A percentile compares a stretch with the other conserved stretches of the same genome.
phyloP scores from a whole-genome alignment of 2,797 vertebrate genomes.

The Lindbergichthys nudifrons region DNA sequence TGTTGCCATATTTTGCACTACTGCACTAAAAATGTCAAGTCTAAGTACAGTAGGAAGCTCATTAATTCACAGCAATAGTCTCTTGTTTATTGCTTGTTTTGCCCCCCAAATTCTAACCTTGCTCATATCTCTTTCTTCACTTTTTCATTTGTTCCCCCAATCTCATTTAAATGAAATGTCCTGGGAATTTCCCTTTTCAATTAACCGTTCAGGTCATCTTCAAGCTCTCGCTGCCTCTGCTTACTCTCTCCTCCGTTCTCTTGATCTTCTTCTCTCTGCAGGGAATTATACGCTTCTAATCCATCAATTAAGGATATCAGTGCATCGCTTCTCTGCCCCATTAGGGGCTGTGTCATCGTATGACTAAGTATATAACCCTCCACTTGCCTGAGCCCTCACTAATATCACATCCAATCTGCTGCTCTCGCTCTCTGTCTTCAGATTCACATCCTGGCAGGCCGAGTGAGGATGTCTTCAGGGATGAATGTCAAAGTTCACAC shows the following conservation, averaged over 20 bases:
- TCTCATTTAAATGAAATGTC: constrained; percentile 75
- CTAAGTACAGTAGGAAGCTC: too few species aligned
- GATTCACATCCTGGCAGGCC: constrained; percentile 19
- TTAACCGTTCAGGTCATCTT: constrained; percentile 75
- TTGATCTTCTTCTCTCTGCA: constrained; percentile 74
- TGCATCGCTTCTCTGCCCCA: constrained; percentile 75
- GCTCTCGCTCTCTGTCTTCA: constrained; percentile 30
- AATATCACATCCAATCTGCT: constrained; percentile 72
- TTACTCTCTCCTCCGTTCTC: constrained; percentile 61
- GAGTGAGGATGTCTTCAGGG: constrained; percentile 26
- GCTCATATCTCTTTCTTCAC: constrained; percentile 22
- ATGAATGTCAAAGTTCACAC: constrained; percentile 33
- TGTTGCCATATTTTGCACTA: too few species aligned
- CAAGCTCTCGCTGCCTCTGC: constrained; percentile 55
- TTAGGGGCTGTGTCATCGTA: constrained; percentile 78
- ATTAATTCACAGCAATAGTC: neutral
- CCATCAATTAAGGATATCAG: constrained; percentile 85
- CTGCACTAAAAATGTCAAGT: too few species aligned
- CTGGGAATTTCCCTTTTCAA: constrained; percentile 72
- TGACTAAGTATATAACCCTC: constrained; percentile 75
- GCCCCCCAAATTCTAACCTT: constrained; percentile 18
- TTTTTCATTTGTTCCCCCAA: constrained; percentile 44
- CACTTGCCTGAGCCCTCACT: constrained; percentile 51
- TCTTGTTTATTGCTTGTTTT: constrained; percentile 30
- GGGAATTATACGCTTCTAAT: constrained; percentile 80